Evolutionary conservation across 2,888 invertebrate genomes (phyloP), one percentile per base, ranked within the genome.

Genomic region (Agrypnus murinus): DNA sequence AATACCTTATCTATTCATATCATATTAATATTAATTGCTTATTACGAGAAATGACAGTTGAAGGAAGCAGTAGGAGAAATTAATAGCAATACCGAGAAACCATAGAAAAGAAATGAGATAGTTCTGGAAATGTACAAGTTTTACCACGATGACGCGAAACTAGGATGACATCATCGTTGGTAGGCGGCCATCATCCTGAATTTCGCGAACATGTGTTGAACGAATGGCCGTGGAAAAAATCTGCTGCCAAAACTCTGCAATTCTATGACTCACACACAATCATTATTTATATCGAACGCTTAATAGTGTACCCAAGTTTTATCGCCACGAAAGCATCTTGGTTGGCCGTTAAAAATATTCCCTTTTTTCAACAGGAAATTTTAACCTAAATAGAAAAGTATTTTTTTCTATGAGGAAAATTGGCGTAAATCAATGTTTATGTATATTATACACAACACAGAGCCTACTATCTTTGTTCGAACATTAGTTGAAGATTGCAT

Each of bases 101-200:
- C 50, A 1, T 50, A 32, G 14, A 25, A 32, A 25, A n/a, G 10
- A 14, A 25, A 17, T 12, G 31, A 31, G 40, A 31, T 32, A 31
- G 40, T 45, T 32, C 45, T 31, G 15, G 12, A 31, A 45, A 48
- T 17, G 15, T 31, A 12, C 43, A 32, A 40, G 36, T n/a, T 55
- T 57, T 57, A 55, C 43, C 45, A 46, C 55, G 32, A 57, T 66
- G 66, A 66, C 58, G 66, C 55, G 14, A 9, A 10, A 14, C 53
- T 31, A 31, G 55, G 58, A 67, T 74, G 73, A 74, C 73, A 74
- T 74, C 73, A 74, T 74, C 53, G 63, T 46, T 60, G 45, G 62
- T 60, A 64, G 68, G 55, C 67, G 59, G 65, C 69, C 62, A 68
- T n/a, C n/a, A n/a, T 67, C 9, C 40, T 68, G 53, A 45, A 68